Evolutionary conservation across 2,113 vertebrate species (phyloP).

Genomic region (Cebus imitator): DNA sequence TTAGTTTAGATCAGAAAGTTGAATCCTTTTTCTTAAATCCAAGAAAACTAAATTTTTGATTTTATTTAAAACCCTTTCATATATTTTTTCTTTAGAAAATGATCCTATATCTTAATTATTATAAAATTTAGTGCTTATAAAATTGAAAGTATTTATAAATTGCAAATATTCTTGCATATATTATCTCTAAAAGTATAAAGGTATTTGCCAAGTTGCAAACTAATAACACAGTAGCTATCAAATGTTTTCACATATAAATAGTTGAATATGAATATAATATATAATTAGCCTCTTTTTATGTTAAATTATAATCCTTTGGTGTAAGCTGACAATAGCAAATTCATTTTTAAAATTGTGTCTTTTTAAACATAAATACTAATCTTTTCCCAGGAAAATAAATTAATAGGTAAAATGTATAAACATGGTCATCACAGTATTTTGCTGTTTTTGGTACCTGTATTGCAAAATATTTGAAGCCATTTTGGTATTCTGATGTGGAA

Average conservation of each 20-base stretch:
- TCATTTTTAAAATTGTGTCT: neutral
- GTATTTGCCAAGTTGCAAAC: neutral
- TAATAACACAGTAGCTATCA: neutral
- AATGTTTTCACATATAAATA: constrained; percentile 33
- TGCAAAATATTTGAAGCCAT: neutral
- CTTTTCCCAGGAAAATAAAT: neutral
- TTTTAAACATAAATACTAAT: neutral
- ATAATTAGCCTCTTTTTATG: neutral
- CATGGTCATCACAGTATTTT: neutral
- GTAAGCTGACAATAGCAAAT: neutral
- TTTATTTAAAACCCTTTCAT: neutral
- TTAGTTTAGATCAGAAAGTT: neutral
- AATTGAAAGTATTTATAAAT: constrained; percentile 14
- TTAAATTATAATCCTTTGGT: constrained; percentile 10
- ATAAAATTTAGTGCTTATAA: neutral
- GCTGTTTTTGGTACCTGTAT: neutral
- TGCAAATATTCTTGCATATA: neutral
- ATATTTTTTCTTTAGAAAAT: neutral
- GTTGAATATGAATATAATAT: neutral
- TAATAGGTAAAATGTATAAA: neutral
- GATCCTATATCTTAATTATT: neutral
- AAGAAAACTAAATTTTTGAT: constrained; percentile 7
- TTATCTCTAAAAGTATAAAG: neutral
- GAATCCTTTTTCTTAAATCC: neutral
- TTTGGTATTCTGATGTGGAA: neutral